phyloP scores from a whole-genome alignment of 2,888 invertebrate species.

The Dynastes tityus region DNA sequence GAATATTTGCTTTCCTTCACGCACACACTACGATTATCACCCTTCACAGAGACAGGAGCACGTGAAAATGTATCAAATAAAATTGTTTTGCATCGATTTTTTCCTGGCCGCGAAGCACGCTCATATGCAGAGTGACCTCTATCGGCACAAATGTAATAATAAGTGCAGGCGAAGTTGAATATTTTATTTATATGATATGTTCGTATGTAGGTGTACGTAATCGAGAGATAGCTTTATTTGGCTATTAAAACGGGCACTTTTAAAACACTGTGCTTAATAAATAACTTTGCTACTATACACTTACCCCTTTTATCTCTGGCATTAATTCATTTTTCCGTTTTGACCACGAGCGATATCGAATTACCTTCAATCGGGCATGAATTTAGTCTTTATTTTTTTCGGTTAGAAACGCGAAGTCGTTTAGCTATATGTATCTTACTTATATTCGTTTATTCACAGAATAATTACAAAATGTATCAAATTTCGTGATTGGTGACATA shows the following conservation, averaged over 20 bases:
- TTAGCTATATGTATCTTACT: no score
- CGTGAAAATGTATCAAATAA: slow-evolving; percentile 10
- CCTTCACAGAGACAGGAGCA: background rate
- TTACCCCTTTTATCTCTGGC: background rate
- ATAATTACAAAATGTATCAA: no score
- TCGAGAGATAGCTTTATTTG: slow-evolving; percentile 9
- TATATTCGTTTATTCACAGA: no score
- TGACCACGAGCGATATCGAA: background rate
- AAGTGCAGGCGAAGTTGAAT: background rate
- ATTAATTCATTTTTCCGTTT: slow-evolving; percentile 16
- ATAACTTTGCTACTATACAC: background rate
- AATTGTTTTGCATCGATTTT: slow-evolving; percentile 11
- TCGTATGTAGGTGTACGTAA: background rate
- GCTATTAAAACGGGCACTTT: background rate
- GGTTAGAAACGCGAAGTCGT: background rate
- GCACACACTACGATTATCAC: background rate
- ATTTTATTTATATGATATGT: background rate
- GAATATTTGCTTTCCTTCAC: background rate
- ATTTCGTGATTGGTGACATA: no score
- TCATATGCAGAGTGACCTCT: background rate
- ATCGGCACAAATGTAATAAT: background rate
- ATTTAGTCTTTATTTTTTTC: background rate
- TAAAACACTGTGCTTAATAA: background rate
- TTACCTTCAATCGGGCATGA: background rate
- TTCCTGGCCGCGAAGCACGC: background rate